Percentiles rank a stretch among this genome's conserved stretches.
These are phyloP conservation scores for Chloebia gouldiae DNA, from an alignment of 2,113 vertebrate species.

Conservation along the genomic window DNA sequence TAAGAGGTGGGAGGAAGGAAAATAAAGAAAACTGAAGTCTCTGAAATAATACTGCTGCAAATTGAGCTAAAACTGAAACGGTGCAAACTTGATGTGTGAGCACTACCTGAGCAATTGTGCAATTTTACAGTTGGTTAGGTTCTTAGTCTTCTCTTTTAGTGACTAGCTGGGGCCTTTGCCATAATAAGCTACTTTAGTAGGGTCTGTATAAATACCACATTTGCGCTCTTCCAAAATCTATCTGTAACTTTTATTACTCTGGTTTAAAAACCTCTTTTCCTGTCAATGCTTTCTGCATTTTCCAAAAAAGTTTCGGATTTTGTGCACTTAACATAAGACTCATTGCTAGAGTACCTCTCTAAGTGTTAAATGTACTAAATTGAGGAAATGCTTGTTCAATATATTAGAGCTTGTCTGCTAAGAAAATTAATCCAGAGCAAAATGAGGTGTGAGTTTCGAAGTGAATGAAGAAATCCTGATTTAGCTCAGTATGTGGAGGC, in stretches of 20 bases:
- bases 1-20: not conserved
- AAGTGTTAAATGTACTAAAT: not conserved
- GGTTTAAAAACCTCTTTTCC: not conserved
- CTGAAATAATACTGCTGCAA: not conserved
- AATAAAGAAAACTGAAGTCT: not conserved
- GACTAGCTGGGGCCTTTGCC: not conserved
- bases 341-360: not conserved
- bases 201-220: not conserved
- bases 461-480: not conserved
- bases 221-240: not conserved
- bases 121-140: not conserved
- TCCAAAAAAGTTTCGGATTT: slow-evolving; percentile 8
- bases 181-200: not conserved
- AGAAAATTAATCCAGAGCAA: slow-evolving; percentile 12
- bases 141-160: not conserved
- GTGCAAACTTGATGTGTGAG: not conserved
- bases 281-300: not conserved
- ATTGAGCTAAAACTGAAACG: not conserved
- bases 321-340: not conserved
- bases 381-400: not conserved
- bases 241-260: not conserved
- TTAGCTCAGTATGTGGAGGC: not conserved
- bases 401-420: not conserved
- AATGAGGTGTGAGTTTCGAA: slow-evolving; percentile 33
- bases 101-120: not conserved